These are phyloP conservation scores for Cerceris rybyensis DNA, from an alignment of 2,888 invertebrate genomes.

Conservation along the genomic window DNA sequence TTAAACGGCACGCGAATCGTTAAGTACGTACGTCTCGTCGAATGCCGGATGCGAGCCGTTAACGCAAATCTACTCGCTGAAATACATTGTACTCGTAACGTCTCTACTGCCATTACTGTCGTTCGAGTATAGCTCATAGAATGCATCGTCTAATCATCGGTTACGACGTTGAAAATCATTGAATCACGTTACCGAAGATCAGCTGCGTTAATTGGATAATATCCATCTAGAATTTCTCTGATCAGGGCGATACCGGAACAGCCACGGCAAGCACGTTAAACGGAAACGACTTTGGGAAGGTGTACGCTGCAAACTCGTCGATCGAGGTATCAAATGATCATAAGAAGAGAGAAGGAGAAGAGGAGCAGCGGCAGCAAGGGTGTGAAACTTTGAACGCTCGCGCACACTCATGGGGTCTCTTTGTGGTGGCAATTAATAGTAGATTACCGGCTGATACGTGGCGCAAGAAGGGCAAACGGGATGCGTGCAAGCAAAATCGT, in stretches of 20 bases:
- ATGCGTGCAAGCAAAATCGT: slow-evolving; percentile 32
- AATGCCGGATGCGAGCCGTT: slow-evolving; percentile 69
- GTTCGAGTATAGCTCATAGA: too few relatives aligned
- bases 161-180: too few relatives aligned
- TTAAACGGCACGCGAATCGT: slow-evolving; percentile 77
- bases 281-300: too few relatives aligned
- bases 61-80: slow-evolving; percentile 55
- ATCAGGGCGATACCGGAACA: too few relatives aligned
- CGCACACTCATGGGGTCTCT: slow-evolving; percentile 71
- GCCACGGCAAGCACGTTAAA: too few relatives aligned
- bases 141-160: too few relatives aligned
- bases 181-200: too few relatives aligned
- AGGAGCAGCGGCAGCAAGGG: slow-evolving; percentile 25
- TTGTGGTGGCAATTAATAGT: slow-evolving; percentile 81
- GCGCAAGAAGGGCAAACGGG: slow-evolving; percentile 53
- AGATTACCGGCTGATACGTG: slow-evolving; percentile 75
- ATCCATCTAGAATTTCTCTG: too few relatives aligned
- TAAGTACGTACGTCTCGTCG: slow-evolving; percentile 62
- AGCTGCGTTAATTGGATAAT: too few relatives aligned
- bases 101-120: neutral
- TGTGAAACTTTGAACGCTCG: slow-evolving; percentile 56
- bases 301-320: neutral
- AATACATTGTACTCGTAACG: slow-evolving; percentile 50
- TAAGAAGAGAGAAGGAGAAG: neutral
- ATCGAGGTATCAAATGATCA: slow-evolving; percentile 1